Evolutionary conservation across 2,888 invertebrate species (phyloP).

Genomic region (Macrophya annulata): DNA sequence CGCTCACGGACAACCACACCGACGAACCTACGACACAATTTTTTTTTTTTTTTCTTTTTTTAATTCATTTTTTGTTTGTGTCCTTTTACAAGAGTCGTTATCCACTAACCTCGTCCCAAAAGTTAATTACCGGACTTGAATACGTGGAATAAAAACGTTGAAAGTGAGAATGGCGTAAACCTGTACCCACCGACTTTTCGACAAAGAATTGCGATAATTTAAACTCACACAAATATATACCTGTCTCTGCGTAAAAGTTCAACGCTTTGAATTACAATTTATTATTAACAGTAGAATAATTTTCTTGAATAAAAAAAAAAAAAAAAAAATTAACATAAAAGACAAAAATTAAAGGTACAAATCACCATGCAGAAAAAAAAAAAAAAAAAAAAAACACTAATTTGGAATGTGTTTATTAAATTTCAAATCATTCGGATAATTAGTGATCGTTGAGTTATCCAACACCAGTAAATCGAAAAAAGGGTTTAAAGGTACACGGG

Average conservation of each 20-base stretch:
- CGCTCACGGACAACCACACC: neutral
- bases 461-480: too few relatives aligned
- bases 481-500: too few relatives aligned
- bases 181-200: neutral
- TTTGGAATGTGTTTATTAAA: too few relatives aligned
- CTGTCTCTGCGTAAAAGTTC: neutral
- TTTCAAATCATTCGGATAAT: too few relatives aligned
- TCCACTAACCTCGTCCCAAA: slow-evolving; percentile 41
- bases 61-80: too few relatives aligned
- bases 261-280: neutral
- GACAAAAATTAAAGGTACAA: too few relatives aligned
- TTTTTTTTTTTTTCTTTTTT: neutral
- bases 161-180: slow-evolving; percentile 16
- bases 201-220: neutral
- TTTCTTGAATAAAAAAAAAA: neutral
- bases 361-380: too few relatives aligned
- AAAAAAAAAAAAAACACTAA: neutral
- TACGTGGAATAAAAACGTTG: neutral
- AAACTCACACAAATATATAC: neutral
- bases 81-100: neutral
- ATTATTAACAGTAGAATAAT: neutral
- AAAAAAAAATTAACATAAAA: too few relatives aligned
- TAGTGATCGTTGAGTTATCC: too few relatives aligned
- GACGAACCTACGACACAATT: neutral
- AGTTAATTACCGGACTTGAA: slow-evolving; percentile 25